phyloP scores from a whole-genome alignment of 2,888 invertebrate species.

The Melanostoma scalare region DNA sequence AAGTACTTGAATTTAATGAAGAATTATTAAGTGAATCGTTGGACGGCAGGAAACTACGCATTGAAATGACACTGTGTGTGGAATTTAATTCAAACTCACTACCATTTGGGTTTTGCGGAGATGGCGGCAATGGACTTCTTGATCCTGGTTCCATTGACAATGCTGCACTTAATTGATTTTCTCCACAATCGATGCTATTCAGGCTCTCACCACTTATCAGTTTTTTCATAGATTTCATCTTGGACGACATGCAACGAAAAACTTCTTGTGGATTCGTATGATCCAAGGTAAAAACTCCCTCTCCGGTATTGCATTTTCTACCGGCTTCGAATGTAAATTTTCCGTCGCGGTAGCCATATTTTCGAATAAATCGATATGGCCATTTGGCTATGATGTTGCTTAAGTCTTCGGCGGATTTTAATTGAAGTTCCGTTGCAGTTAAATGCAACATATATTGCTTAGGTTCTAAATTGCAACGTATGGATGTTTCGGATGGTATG shows the following conservation, averaged over 20 bases:
- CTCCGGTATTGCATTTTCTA: conserved; percentile 92
- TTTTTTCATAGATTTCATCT: conserved; percentile 94
- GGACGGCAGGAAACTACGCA: conserved; percentile 80
- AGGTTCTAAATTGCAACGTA: conserved; percentile 88
- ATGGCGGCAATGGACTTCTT: conserved; percentile 90
- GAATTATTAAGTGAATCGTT: conserved; percentile 80
- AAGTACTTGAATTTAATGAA: conserved; percentile 75
- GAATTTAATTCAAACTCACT: conserved; percentile 80
- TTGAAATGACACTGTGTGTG: conserved; percentile 79
- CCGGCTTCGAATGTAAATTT: conserved; percentile 95
- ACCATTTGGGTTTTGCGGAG: conserved; percentile 81
- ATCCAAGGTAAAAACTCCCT: conserved; percentile 91
- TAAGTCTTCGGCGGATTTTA: conserved; percentile 86
- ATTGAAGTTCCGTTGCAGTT: conserved; percentile 89
- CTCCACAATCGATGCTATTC: conserved; percentile 87
- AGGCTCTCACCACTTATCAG: conserved; percentile 87
- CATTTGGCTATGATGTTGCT: conserved; percentile 87
- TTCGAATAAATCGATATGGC: conserved; percentile 92
- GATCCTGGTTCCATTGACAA: conserved; percentile 92
- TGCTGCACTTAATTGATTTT: conserved; percentile 89
- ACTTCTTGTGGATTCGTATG: conserved; percentile 92
- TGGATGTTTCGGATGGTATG: conserved; percentile 90
- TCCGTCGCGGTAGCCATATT: conserved; percentile 93
- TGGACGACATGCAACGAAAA: conserved; percentile 90
- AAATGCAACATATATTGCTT: conserved; percentile 89